Evolutionary conservation across 2,888 invertebrate genomes (phyloP), one percentile per base, ranked within the genome.

Genomic region (Eueremaeus valkanovi): DNA sequence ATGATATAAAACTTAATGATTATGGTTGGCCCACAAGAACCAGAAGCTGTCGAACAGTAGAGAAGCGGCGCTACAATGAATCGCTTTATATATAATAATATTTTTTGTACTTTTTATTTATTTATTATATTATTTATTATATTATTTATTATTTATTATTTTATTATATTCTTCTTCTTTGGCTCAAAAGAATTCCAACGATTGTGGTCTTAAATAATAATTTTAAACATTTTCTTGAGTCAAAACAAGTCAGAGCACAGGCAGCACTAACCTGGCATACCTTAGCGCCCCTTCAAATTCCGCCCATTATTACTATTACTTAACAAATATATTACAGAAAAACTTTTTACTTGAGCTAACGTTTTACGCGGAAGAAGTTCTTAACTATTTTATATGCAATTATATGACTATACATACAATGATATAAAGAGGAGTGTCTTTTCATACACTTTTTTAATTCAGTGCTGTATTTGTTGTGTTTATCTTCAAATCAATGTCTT

Each of bases 311-410:
- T 58, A 58, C 45, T 36, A 36, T 36, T 36, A 36, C 24, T 29
- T 29, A 58, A 58, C 58, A 58, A 58, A 55, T 21, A 51, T 51
- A 51, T 8, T 36, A 36, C 11, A 36, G 5, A 45, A 16, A 45
- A 16, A 13, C 18, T 3, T 55, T 58, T 58, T 51, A n/a, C 21
- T 51, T 58, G 13, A 1, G 29, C 27, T 13, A 29, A 27, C 27
- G 58, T 29, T 58, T 58, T 18, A 58, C 18, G 58, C 58, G 58
- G 58, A 58, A 58, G 58, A 58, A 29, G 58, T 58, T 58, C 16
- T 16, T 5, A 29, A 27, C 3, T 29, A 1, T 27, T 31, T 58
- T 58, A 58, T n/a, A n/a, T n/a, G n/a, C n/a, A n/a, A n/a, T n/a
- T n/a, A n/a, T n/a, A n/a, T n/a, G n/a, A n/a, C n/a, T n/a, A n/a